Evolutionary conservation across 2,797 vertebrate genomes (phyloP), one percentile per base, ranked within the genome.

Genomic region (Sus cebifrons): DNA sequence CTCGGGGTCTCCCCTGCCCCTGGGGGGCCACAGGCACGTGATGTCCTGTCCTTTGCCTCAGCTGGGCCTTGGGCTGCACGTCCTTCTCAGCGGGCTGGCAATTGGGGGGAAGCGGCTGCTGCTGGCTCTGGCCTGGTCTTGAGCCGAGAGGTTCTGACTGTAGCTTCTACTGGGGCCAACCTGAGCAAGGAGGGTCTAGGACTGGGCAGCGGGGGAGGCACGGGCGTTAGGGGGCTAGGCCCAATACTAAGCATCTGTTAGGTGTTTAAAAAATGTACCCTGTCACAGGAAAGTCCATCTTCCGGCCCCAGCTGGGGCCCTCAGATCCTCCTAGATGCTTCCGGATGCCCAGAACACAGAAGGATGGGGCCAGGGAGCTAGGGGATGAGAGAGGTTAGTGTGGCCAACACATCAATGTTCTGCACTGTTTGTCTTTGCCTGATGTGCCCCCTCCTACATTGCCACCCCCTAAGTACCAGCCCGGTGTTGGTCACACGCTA

Each of bases 1-100:
- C 96, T 62, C 89, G 70, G 97, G 98, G 98, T 97, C 98, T 98
- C 96, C 97, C 98, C 97, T 96, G 93, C 89, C 88, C 67, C 93
- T 95, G 71, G 95, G 97, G 98, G 97, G 89, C 86, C 94, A 75
- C 32, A 58, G 87, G 94, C 97, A 97, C 79, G 93, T 98, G 98
- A 97, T 97, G 97, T 97, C 97, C 97, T 96, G 44, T 97, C 96
- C 94, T 97, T 92, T 90, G 95, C 94, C 90, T 97, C 92, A 91
- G 92, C 96, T 85, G 97, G 94, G 95, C 84, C 89, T 94, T 56
- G 4, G 94, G 94, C 96, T 18, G n/a, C 96, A 94, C 44, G 52
- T 97, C 92, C 91, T 49, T 96, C 97, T 96, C 96, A 95, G 97
- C 95, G 81, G 96, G 94, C 79, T 94, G 94, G 96, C 96, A 70